Percentiles rank a stretch among this genome's conserved stretches.
Conservation (phyloP, 2,888 invertebrate species). For the Watsonalla binaria region DNA sequence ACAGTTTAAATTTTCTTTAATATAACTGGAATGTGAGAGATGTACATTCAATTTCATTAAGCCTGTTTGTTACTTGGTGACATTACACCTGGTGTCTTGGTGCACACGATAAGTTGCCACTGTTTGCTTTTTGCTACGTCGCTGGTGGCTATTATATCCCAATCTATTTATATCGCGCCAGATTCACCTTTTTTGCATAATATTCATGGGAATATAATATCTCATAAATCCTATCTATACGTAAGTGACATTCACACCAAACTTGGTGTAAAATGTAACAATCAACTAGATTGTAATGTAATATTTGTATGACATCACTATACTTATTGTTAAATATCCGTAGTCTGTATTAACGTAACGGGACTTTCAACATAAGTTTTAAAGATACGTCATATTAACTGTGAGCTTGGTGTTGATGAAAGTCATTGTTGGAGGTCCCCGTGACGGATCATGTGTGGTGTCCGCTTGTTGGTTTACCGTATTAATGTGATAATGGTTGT, state of each 20-base stretch:
- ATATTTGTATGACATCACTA: not conserved
- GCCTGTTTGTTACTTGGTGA: no score
- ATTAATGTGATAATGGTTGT: constrained; percentile 78
- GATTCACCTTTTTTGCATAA: constrained; percentile 1
- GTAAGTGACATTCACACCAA: not conserved
- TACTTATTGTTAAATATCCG: not conserved
- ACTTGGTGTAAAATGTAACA: not conserved
- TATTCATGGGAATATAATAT: not conserved
- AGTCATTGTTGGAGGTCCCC: constrained; percentile 45
- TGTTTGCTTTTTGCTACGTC: constrained; percentile 14
- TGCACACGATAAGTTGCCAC: constrained; percentile 10
- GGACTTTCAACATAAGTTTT: not conserved
- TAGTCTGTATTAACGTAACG: not conserved
- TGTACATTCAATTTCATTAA: no score
- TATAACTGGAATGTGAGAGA: no score
- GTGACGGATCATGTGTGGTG: constrained; percentile 46
- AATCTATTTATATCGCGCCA: not conserved
- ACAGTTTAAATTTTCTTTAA: no score
- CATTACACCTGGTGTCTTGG: not conserved
- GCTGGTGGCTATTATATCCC: constrained; percentile 13
- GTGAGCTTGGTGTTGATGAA: not conserved
- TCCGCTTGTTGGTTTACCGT: constrained; percentile 64
- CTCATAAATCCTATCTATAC: not conserved
- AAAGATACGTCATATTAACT: not conserved
- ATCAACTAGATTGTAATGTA: not conserved